These are phyloP conservation scores for Parnassius mnemosyne DNA, from an alignment of 2,888 invertebrate species.

Conservation along the genomic window DNA sequence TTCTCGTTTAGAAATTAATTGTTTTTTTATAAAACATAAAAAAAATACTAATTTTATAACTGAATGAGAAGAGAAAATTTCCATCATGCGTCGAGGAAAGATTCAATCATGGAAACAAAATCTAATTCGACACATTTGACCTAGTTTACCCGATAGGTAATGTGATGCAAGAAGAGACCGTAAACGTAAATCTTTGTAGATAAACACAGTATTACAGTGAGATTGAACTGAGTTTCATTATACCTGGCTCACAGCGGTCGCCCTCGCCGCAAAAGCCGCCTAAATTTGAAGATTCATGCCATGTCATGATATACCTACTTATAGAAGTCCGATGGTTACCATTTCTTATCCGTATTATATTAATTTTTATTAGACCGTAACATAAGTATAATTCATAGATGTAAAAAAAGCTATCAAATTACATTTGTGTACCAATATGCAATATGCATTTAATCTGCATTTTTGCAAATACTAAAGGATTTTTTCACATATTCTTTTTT, in stretches of 20 bases:
- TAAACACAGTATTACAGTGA: constrained; percentile 74
- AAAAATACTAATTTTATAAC: too few relatives aligned
- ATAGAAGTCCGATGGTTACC: neutral
- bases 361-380: too few relatives aligned
- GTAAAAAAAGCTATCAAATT: neutral
- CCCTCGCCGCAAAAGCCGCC: constrained; percentile 54
- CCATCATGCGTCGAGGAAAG: too few relatives aligned
- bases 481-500: neutral
- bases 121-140: constrained; percentile 32
- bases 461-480: neutral
- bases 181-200: constrained; percentile 61
- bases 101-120: constrained; percentile 5
- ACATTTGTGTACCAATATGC: neutral
- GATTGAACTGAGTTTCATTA: constrained; percentile 65
- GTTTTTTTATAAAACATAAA: too few relatives aligned
- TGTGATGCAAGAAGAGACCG: constrained; percentile 55
- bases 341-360: neutral
- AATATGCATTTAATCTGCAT: neutral
- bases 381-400: too few relatives aligned
- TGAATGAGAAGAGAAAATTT: too few relatives aligned
- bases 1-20: too few relatives aligned
- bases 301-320: constrained; percentile 48
- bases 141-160: constrained; percentile 50
- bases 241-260: constrained; percentile 42
- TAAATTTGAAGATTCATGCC: constrained; percentile 73